Percentiles rank a stretch among this genome's conserved stretches.
These are phyloP conservation scores for Sigmodon hispidus DNA, from an alignment of 2,113 vertebrate species.

Conservation along the genomic window DNA sequence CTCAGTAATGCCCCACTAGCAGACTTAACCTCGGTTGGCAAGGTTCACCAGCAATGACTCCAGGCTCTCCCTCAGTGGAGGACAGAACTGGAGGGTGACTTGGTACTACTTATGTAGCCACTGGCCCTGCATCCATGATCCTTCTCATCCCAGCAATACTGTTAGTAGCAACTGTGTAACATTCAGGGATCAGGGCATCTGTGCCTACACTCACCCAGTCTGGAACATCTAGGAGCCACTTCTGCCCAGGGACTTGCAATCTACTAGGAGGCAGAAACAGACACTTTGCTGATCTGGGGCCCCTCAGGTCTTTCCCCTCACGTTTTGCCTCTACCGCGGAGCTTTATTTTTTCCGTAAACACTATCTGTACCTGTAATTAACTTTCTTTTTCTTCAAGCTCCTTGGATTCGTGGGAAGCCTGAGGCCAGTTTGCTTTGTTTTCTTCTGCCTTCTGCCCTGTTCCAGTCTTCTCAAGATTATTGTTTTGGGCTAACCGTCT, in stretches of 20 bases:
- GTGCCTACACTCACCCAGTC: background rate
- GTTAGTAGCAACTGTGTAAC: background rate
- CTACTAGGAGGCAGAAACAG: slow-evolving; percentile 10
- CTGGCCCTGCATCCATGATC: background rate
- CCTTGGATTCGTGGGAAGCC: slow-evolving; percentile 38
- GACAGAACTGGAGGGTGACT: background rate
- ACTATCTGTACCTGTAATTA: slow-evolving; percentile 33
- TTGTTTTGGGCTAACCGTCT: slow-evolving; percentile 5
- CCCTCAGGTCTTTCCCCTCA: background rate
- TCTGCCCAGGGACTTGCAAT: background rate
- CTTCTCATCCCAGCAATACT: background rate
- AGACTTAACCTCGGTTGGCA: background rate
- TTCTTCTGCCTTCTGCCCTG: slow-evolving; percentile 22
- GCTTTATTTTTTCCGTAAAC: slow-evolving; percentile 40
- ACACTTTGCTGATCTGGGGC: background rate
- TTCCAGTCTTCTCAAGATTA: background rate
- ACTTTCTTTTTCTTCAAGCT: slow-evolving; percentile 21
- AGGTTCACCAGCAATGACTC: background rate
- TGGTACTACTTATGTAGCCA: background rate
- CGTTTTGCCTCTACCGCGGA: background rate
- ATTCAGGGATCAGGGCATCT: background rate
- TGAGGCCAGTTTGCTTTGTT: background rate
- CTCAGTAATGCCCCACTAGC: background rate
- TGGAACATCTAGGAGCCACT: background rate
- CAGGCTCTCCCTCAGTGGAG: background rate